Evolutionary conservation across 1,140 invertebrate genomes (phyloP), one percentile per base, ranked within the genome.

Genomic region (Telenomus remus): DNA sequence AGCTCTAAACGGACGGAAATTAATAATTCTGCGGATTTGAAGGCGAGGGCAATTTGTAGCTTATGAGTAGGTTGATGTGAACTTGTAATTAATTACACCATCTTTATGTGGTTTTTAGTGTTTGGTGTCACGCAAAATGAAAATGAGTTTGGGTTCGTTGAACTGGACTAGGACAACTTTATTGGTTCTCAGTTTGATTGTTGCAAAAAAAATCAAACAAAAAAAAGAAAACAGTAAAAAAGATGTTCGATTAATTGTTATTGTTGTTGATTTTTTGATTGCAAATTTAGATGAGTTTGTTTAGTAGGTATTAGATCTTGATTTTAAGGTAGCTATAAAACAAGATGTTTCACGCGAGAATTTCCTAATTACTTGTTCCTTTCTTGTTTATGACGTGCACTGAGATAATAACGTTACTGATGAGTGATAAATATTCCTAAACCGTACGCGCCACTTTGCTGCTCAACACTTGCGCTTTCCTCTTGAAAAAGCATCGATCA

Each of bases 341-440:
- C 19, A 6, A 1, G 19, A 27, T 27, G 19, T 27, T 27, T 27
- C 19, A 27, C 19, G 19, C n/a, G n/a, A n/a, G n/a, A 27, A 6
- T 27, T 27, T 27, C 6, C 19, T 9, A 39, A 39, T 39, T 35
- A 35, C 34, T 9, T 39, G n/a, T 39, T 11, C 2, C 37, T 39
- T 19, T 11, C 13, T 37, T 48, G 64, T 63, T 74, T 69, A 53
- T 59, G 42, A 43, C 42, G 57, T 57, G 48, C 59, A 56, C 51
- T 44, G 49, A 47, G 14, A 42, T 74, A 65, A 69, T 76, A 34
- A 51, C 51, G 46, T 74, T 68, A 69, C 54, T 43, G 59, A 64
- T 63, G 54, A 69, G 37, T 47, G 65, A 65, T 70, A 70, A 76
- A 76, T 76, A 76, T 76, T 76, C 60, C 48, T 64, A 76, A 64